A percentile compares a stretch with the other conserved stretches of the same genome.
Evolutionary conservation across 1,140 invertebrate species (phyloP).

Genomic region (Hycleus phaleratus): DNA sequence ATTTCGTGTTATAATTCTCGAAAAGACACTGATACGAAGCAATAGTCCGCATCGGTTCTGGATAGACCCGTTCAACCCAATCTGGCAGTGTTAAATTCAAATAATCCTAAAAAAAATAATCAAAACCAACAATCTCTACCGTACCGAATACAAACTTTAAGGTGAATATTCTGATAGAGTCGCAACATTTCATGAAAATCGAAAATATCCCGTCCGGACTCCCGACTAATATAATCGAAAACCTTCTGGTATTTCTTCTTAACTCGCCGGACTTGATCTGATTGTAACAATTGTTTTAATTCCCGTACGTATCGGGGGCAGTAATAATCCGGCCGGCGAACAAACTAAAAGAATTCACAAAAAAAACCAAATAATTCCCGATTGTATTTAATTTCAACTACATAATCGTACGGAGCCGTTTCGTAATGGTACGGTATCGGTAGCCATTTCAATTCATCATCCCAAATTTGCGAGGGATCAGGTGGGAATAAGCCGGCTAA

Average conservation of each 20-base stretch:
- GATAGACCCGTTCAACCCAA: conserved; percentile 31
- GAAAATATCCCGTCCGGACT: not conserved
- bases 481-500: conserved; percentile 49
- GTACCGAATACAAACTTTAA: too few relatives aligned
- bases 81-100: too few relatives aligned
- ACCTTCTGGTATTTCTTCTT: conserved; percentile 21
- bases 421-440: conserved; percentile 40
- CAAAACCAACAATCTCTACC: too few relatives aligned
- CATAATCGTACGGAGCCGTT: too few relatives aligned
- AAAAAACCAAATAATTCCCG: not conserved
- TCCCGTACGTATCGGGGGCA: conserved; percentile 32
- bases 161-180: conserved; percentile 30
- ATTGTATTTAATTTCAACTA: not conserved
- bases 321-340: conserved; percentile 27
- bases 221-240: conserved; percentile 26
- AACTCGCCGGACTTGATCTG: conserved; percentile 19
- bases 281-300: conserved; percentile 24
- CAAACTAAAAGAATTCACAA: not conserved
- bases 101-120: too few relatives aligned
- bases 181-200: too few relatives aligned
- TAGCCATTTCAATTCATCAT: conserved; percentile 46
- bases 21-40: conserved; percentile 27
- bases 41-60: conserved; percentile 22
- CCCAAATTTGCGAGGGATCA: conserved; percentile 41
- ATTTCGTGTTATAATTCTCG: conserved; percentile 29